Base-by-base conservation (phyloP, 2,888 invertebrate genomes). In the Eremobia ochroleuca region DNA sequence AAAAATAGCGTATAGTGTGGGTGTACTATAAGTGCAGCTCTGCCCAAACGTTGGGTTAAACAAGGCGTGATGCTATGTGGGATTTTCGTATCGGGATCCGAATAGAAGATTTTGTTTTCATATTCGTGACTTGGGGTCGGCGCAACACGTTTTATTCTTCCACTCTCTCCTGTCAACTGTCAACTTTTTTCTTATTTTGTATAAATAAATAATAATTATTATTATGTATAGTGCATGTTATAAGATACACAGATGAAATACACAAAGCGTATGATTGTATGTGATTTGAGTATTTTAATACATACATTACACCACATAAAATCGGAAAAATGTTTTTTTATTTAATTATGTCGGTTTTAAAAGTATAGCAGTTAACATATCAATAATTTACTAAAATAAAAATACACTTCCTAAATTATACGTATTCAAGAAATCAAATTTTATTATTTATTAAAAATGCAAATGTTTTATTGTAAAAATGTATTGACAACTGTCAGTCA, bases 381-480 rank as follows among this genome's bases (percentile, higher is more conserved):
- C 58, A 74, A 64, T 73, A 11, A 18, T 84, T 75, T 62, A 69
- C 21, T 28, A n/a, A 34, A 43, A n/a, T 43, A 59, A 65, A 75
- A 73, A 59, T 73, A 70, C 75, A 62, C 31, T 80, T 75, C 76
- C 70, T 75, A 73, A 82, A 79, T 69, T 72, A 72, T 74, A 52
- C 21, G 59, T 52, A 65, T 40, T 68, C 13, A 25, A 52, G 15
- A 85, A 77, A 69, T 37, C 43, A 66, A 46, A 59, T 66, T 37
- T 34, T n/a, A 34, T 37, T 70, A 70, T 76, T 61, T 81, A 65
- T 75, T 69, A 49, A 25, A 28, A 62, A 55, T 25, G 28, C 11
- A 61, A 65, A 70, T 71, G 28, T 77, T 71, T 65, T 72, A 66
- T 58, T 75, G 37, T 83, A 15, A 68, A 52, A 37, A 46, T 1